phyloP scores from a whole-genome alignment of 2,797 vertebrate species.

The Neostethus bicornis region DNA sequence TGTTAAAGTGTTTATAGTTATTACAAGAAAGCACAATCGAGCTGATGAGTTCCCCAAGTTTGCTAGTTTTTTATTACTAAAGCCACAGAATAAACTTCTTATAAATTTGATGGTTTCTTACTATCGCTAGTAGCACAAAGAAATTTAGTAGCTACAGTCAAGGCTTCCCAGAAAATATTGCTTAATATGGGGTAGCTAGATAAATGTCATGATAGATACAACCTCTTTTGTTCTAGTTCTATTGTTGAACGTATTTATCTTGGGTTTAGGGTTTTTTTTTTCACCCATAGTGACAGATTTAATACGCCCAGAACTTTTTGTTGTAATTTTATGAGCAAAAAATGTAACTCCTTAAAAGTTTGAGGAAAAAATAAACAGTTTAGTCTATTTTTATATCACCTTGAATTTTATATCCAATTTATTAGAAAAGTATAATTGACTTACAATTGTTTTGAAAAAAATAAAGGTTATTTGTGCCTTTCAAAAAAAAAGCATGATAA shows the following conservation, averaged over 20 bases:
- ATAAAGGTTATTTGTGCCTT: constrained; percentile 19
- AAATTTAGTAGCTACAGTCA: constrained; percentile 32
- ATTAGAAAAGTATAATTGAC: constrained; percentile 10
- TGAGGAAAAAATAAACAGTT: constrained; percentile 23
- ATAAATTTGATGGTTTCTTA: constrained; percentile 68
- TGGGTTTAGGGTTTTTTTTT: too few relatives aligned
- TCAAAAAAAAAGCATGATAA: constrained; percentile 26
- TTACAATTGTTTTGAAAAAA: constrained; percentile 47
- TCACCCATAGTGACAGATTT: too few relatives aligned
- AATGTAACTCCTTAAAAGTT: neutral
- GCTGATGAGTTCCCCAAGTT: constrained; percentile 48
- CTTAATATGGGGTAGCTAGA: constrained; percentile 37
- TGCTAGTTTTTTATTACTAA: constrained; percentile 47
- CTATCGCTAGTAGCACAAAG: constrained; percentile 41
- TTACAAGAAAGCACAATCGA: constrained; percentile 29
- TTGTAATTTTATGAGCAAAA: too few relatives aligned
- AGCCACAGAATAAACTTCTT: constrained; percentile 61
- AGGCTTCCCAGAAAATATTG: constrained; percentile 41
- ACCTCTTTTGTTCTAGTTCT: too few relatives aligned
- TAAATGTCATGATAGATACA: too few relatives aligned
- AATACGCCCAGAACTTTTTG: too few relatives aligned
- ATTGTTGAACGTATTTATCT: too few relatives aligned
- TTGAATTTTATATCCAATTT: constrained; percentile 33
- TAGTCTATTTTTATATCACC: too few relatives aligned
- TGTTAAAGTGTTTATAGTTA: constrained; percentile 9